Conservation (phyloP, 2,113 vertebrate species). For the Oriolus oriolus region DNA sequence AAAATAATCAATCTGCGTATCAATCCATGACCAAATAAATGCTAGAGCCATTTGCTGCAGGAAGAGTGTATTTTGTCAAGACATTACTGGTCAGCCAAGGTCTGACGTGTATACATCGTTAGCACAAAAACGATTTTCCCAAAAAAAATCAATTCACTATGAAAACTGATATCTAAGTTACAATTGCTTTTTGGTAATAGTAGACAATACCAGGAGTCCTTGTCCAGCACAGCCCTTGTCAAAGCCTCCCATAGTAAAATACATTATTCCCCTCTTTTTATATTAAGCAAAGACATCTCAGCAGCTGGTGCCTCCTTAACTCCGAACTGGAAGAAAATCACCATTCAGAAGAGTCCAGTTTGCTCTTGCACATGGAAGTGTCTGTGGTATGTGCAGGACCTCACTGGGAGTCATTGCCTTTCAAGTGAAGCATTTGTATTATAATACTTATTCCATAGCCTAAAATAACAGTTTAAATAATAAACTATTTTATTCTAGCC, state of each 20-base stretch:
- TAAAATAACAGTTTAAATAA: constrained; percentile 10
- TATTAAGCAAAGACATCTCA: neutral
- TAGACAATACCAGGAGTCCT: neutral
- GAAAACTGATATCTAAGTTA: neutral
- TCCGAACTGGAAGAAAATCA: neutral
- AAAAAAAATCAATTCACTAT: neutral
- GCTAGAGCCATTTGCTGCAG: neutral
- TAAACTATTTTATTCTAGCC: neutral
- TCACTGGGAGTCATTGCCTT: neutral
- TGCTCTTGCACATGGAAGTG: neutral
- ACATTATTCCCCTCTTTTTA: neutral
- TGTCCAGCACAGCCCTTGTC: neutral
- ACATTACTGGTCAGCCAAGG: neutral
- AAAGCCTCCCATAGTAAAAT: neutral
- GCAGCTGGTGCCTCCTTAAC: neutral
- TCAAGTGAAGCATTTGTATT: neutral
- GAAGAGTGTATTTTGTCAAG: neutral
- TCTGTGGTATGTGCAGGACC: neutral
- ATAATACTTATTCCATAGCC: neutral
- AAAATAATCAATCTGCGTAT: neutral
- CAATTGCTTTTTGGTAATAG: neutral
- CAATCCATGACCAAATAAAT: neutral
- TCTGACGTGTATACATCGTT: neutral
- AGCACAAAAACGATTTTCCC: neutral
- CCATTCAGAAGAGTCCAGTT: neutral